Conservation (phyloP, 2,888 invertebrate species). For the Leptopilina syphax region DNA sequence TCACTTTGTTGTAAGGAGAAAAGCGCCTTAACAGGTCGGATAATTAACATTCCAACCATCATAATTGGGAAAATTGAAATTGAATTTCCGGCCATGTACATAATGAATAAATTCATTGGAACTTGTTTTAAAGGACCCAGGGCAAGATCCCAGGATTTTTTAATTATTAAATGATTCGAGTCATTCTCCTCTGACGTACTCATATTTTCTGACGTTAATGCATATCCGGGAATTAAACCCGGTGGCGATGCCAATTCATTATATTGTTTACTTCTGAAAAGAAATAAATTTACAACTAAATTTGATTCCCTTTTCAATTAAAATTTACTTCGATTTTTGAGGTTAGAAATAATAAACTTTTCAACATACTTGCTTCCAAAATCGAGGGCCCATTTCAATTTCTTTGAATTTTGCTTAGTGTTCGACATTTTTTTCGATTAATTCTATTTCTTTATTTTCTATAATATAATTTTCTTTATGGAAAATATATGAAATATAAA, state of each 20-base stretch:
- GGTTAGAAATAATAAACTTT: neutral
- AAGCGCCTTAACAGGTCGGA: constrained; percentile 96
- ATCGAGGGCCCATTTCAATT: constrained; percentile 71
- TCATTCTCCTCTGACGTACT: constrained; percentile 91
- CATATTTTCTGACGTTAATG: constrained; percentile 81
- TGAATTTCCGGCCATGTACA: constrained; percentile 99
- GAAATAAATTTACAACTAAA: neutral
- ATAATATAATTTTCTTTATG: neutral
- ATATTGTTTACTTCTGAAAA: constrained; percentile 70
- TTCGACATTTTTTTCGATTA: constrained; percentile 51
- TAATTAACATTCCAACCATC: constrained; percentile 99
- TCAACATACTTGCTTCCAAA: constrained; percentile 72
- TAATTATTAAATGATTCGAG: constrained; percentile 90
- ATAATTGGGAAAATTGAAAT: constrained; percentile 99
- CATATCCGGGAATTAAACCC: constrained; percentile 87
- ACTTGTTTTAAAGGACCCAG: constrained; percentile 96
- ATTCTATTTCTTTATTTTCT: constrained; percentile 7
- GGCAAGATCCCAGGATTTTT: constrained; percentile 98
- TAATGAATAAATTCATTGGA: constrained; percentile 99
- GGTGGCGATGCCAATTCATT: constrained; percentile 88
- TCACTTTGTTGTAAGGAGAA: constrained; percentile 88
- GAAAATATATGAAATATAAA: too few species aligned
- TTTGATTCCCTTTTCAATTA: too few species aligned
- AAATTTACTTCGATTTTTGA: neutral
- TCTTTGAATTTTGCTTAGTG: constrained; percentile 66